Evolutionary conservation across 2,888 invertebrate species (phyloP), one percentile per base, ranked within the genome.

Genomic region (Disparrhopalites patrizii): DNA sequence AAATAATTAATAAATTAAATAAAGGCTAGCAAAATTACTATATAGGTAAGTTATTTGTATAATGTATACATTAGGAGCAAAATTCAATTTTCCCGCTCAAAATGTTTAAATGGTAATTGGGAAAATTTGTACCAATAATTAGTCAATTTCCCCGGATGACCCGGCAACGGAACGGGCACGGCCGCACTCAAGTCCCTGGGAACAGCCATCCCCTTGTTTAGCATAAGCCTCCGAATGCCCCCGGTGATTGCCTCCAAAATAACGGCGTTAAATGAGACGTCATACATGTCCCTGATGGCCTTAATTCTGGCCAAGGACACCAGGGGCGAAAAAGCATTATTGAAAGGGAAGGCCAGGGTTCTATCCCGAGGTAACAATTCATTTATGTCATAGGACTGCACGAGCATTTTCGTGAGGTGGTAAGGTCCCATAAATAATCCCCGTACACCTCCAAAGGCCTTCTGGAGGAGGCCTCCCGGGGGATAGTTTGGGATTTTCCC

Each of bases 221-320:
- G 27, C 68, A 68, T 66, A 43, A 63, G 43, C 28, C 50, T 52
- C 3, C 68, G 23, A 15, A 68, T 52, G 1, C 68, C 68, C n/a
- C 56, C 66, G 3, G 62, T 27, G 56, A 68, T 62, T 5, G 65
- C 62, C 4, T 58, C 51, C 1, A 28, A 52, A 15, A 68, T 31
- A 43, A 68, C 65, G 0, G 68, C 62, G 8, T 56, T 62, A 38
- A 65, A 68, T 23, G 54, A 58, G 13, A 68, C 66, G 25, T 55
- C 55, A 38, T 56, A 52, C 4, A 1, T 15, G 3, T 57, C 47
- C 43, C 57, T 62, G 25, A 68, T 65, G 15, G 40, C 58, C 50
- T 66, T 65, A 28, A 68, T 52, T 13, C 18, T 33, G 7, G n/a
- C 33, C 7, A 68, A 20, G 27, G 55, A 36, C 8, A 68, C 63